A percentile compares a stretch with the other conserved stretches of the same genome.
Conservation (phyloP, 2,888 invertebrate species). For the Drosophila mercatorum region DNA sequence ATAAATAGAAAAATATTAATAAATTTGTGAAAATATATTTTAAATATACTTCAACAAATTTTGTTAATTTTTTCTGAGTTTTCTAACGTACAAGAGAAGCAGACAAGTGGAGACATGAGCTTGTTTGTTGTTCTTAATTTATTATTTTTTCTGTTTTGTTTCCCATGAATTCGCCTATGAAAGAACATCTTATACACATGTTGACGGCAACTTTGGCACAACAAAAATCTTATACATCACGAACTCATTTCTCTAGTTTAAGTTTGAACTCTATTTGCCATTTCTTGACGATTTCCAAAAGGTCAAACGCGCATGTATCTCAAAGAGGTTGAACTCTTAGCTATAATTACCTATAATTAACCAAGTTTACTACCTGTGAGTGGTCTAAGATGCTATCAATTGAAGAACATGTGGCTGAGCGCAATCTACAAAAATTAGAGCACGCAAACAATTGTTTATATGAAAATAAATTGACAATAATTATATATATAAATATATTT, state of each 20-base stretch:
- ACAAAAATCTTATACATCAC: neutral
- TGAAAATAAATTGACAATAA: neutral
- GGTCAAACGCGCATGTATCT: neutral
- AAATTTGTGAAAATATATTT: too few relatives aligned
- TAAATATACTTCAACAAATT: too few relatives aligned
- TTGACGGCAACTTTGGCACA: neutral
- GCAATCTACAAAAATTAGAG: neutral
- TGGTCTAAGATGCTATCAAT: neutral
- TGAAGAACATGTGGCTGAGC: neutral
- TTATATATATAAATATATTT: neutral
- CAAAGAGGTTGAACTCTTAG: neutral
- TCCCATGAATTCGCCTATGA: neutral
- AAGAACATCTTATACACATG: neutral
- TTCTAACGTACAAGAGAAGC: too few relatives aligned
- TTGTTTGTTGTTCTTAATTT: too few relatives aligned
- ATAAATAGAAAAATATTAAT: too few relatives aligned
- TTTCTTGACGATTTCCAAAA: neutral
- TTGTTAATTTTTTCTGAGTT: too few relatives aligned
- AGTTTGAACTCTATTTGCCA: neutral
- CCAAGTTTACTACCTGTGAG: neutral
- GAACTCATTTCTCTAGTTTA: neutral
- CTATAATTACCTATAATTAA: neutral
- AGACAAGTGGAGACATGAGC: too few relatives aligned
- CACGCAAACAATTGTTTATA: neutral
- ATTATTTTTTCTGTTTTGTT: too few relatives aligned